phyloP scores from a whole-genome alignment of 1,140 invertebrate species.

The Drosophila rufa region DNA sequence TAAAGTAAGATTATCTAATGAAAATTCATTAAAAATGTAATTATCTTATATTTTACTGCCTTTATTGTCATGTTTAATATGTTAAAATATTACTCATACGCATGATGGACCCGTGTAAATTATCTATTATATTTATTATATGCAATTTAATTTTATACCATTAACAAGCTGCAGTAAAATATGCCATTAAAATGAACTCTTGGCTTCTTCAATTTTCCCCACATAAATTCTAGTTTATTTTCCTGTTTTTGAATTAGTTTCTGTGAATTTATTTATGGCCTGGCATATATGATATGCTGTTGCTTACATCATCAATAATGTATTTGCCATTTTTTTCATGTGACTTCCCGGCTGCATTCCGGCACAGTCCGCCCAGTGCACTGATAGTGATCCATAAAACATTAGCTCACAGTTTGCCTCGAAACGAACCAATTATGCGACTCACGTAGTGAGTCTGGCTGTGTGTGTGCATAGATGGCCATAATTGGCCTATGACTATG shows the following conservation, averaged over 20 bases:
- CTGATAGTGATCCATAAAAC: constrained; percentile 32
- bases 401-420: constrained; percentile 29
- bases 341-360: constrained; percentile 16
- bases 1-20: too few relatives aligned
- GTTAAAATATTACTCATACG: neutral
- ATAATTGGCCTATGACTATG: constrained; percentile 78
- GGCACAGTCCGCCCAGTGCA: constrained; percentile 11
- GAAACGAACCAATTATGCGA: constrained; percentile 60
- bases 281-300: constrained; percentile 11
- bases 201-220: neutral
- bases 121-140: neutral
- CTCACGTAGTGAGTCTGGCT: constrained; percentile 51
- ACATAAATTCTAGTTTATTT: constrained; percentile 20
- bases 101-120: neutral
- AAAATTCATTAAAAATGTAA: too few relatives aligned
- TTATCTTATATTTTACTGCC: too few relatives aligned
- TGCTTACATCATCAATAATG: constrained; percentile 41
- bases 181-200: constrained; percentile 7
- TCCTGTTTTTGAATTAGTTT: constrained; percentile 7
- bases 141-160: constrained; percentile 2
- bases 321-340: constrained; percentile 25
- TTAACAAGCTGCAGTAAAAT: constrained; percentile 10
- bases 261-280: constrained; percentile 22
- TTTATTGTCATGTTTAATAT: too few relatives aligned
- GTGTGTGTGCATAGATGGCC: constrained; percentile 30